Evolutionary conservation across 2,888 invertebrate species (phyloP), one percentile per base, ranked within the genome.

Genomic region (Hypomecis atomaria): DNA sequence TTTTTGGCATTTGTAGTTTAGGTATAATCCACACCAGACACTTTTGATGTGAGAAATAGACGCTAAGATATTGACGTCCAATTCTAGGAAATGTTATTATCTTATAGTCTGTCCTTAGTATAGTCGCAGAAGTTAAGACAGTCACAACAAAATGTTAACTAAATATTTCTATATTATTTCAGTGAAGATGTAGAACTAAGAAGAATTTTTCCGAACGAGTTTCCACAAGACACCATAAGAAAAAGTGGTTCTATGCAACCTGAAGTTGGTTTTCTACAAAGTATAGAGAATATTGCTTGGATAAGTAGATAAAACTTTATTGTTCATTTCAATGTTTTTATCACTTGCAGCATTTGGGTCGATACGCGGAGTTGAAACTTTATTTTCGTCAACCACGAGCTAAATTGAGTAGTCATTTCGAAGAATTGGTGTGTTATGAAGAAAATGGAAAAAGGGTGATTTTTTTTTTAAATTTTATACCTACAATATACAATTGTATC

Each of bases 181-280:
- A 92, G 92, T 72, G 92, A 92, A 79, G 92, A 91, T 72, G 83
- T 91, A 34, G 92, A 92, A 64, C 71, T 91, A 11, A 78, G 92
- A 63, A 81, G 92, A 73, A 83, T 92, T 68, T 92, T 91, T 68
- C 89, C 92, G 0, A 81, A 66, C 61, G 90, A 91, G 74, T 92
- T 92, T 69, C 90, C 90, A 23, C 88, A 88, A 76, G 90, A 91
- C 52, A 88, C 88, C 0, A 66, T 90, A 4, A 74, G 88, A 61
- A 88, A 81, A 79, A 88, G 83, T 73, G 92, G 90, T 1, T 77
- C 81, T 4, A 4, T 77, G 9, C 84, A 89, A 72, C 80, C 90
- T 38, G 90, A 91, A 83, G 92, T 90, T 84, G 55, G 69, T 47
- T 54, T 33, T 34, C n/a, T 34, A 48, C 4, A 6, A 48, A 4